phyloP scores from a whole-genome alignment of 2,113 vertebrate genomes.

The Oncorhynchus gorbuscha region DNA sequence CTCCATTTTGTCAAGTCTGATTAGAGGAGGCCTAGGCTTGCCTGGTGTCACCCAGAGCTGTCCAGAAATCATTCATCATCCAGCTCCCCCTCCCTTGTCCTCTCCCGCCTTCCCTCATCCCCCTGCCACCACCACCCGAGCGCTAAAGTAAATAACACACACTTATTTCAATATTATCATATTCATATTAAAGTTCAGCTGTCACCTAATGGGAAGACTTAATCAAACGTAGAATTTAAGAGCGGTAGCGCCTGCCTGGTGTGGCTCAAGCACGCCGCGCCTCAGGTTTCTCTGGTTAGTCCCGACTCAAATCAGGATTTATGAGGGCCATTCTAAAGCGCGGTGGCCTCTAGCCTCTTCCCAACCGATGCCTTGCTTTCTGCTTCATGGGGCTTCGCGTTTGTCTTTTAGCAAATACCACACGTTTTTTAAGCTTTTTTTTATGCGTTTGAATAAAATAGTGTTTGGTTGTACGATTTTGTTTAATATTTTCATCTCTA shows the following conservation, averaged over 20 bases:
- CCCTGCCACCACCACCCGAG: slow-evolving; percentile 57
- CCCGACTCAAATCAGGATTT: slow-evolving; percentile 98
- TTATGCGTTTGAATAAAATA: slow-evolving; percentile 77
- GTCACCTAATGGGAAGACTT: slow-evolving; percentile 97
- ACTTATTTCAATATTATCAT: slow-evolving; percentile 99
- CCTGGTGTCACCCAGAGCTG: slow-evolving; percentile 90
- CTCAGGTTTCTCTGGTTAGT: slow-evolving; percentile 50
- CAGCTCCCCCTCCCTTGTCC: slow-evolving; percentile 59
- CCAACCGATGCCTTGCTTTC: slow-evolving; percentile 76
- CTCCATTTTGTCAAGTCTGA: slow-evolving; percentile 99
- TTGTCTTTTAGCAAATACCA: slow-evolving; percentile 18
- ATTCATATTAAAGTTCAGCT: slow-evolving; percentile 99
- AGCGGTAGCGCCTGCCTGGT: slow-evolving; percentile 64
- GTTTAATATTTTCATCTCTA: slow-evolving; percentile 69
- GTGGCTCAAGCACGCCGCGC: slow-evolving; percentile 24
- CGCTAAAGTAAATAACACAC: slow-evolving; percentile 90
- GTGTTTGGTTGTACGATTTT: slow-evolving; percentile 57
- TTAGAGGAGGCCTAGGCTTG: slow-evolving; percentile 80
- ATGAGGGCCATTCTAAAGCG: slow-evolving; percentile 85
- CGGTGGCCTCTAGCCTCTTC: slow-evolving; percentile 52
- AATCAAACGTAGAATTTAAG: slow-evolving; percentile 99
- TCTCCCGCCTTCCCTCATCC: slow-evolving; percentile 57
- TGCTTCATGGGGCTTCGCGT: slow-evolving; percentile 81
- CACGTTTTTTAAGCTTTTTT: slow-evolving; percentile 30
- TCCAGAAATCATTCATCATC: slow-evolving; percentile 99